These are phyloP conservation scores for Uloborus diversus DNA, from an alignment of 1,140 invertebrate genomes.

Conservation along the genomic window DNA sequence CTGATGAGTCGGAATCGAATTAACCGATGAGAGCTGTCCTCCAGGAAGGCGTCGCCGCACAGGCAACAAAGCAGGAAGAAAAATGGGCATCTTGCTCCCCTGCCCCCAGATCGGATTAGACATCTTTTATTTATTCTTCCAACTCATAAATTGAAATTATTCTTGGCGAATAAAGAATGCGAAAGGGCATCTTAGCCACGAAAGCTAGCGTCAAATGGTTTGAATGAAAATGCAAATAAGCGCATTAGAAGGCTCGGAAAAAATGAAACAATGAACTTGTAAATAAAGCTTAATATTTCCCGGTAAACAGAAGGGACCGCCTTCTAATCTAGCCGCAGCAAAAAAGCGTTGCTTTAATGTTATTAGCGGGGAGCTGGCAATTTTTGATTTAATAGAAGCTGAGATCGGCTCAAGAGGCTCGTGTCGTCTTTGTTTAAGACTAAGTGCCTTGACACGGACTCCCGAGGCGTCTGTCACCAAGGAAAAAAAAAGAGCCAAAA, in stretches of 20 bases:
- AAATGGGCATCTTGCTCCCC: conserved; percentile 1
- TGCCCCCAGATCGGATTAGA: conserved; percentile 40
- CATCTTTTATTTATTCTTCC: conserved; percentile 44
- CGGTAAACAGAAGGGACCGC: conserved; percentile 39
- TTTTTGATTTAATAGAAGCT: conserved; percentile 55
- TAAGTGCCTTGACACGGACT: conserved; percentile 50
- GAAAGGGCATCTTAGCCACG: conserved; percentile 43
- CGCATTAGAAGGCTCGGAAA: conserved; percentile 31
- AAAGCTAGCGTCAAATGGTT: conserved; percentile 44
- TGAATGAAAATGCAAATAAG: conserved; percentile 57
- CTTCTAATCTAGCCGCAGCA: conserved; percentile 4
- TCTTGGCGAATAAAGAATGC: background rate
- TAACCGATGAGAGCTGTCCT: no score
- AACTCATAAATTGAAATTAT: conserved; percentile 32
- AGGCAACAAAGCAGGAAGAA: background rate
- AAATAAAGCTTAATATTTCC: conserved; percentile 56
- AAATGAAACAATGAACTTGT: conserved; percentile 44
- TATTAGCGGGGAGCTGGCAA: conserved; percentile 53
- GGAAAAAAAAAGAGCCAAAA: conserved; percentile 35
- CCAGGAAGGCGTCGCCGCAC: no score
- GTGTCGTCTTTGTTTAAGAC: conserved; percentile 47
- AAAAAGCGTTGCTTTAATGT: conserved; percentile 53
- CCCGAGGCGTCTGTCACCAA: conserved; percentile 53
- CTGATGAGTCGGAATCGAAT: no score
- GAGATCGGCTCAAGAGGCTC: conserved; percentile 20